These are phyloP conservation scores for Chroicocephalus ridibundus DNA, from an alignment of 2,113 vertebrate species.

Conservation along the genomic window DNA sequence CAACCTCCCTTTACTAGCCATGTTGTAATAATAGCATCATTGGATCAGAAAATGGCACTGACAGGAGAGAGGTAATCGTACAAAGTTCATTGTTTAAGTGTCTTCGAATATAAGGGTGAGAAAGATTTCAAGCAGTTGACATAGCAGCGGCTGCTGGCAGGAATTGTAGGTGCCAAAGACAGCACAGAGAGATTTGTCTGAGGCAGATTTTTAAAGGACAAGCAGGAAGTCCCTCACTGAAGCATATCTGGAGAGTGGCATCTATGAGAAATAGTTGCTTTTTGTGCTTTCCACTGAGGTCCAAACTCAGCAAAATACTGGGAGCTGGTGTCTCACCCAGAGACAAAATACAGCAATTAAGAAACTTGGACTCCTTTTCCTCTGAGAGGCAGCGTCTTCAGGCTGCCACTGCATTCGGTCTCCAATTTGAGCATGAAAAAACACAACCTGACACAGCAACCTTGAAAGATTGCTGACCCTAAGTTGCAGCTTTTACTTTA, in stretches of 20 bases:
- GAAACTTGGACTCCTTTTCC: background rate
- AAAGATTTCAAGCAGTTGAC: background rate
- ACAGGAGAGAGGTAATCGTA: background rate
- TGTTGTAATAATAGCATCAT: background rate
- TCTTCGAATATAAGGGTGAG: background rate
- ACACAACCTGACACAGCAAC: background rate
- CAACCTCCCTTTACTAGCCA: background rate
- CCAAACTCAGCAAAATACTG: background rate
- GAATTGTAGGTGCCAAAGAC: background rate
- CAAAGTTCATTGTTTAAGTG: background rate
- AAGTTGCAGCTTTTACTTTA: background rate
- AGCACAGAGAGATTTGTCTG: background rate
- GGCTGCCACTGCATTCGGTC: background rate
- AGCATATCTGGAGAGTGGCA: background rate
- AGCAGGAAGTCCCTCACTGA: background rate
- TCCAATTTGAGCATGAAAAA: background rate
- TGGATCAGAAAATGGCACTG: background rate
- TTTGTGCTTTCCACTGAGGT: background rate
- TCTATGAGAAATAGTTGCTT: background rate
- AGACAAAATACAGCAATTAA: background rate
- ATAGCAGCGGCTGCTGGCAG: background rate
- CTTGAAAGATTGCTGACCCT: background rate
- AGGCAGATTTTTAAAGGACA: background rate
- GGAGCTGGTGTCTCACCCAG: background rate
- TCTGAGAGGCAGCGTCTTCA: background rate